Conservation (phyloP, 2,797 vertebrate genomes). For the Scleropages formosus region DNA sequence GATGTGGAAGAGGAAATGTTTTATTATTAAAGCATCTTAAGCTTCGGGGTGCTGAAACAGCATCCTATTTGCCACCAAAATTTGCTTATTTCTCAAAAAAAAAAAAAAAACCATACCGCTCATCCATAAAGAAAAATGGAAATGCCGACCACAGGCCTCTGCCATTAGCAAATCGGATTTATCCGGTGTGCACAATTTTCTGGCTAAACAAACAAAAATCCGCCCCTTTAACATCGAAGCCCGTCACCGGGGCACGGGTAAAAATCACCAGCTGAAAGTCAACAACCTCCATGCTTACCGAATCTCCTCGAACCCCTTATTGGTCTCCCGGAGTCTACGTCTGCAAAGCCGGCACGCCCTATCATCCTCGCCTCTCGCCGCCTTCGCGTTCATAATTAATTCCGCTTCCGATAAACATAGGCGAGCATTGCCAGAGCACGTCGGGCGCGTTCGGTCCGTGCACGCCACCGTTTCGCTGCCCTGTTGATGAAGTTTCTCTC, state of each 20-base stretch:
- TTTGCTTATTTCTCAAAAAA: constrained; percentile 24
- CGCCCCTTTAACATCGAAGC: neutral
- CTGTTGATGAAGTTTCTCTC: neutral
- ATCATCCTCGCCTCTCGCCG: constrained; percentile 24
- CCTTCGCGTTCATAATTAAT: constrained; percentile 32
- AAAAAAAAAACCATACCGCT: neutral
- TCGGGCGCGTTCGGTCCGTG: constrained; percentile 9
- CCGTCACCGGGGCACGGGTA: neutral
- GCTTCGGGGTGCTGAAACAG: constrained; percentile 10
- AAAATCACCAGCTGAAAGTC: neutral
- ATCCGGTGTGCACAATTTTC: constrained; percentile 21
- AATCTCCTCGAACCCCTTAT: neutral
- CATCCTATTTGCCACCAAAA: constrained; percentile 32
- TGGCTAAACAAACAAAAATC: constrained; percentile 11
- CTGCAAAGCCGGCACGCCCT: neutral
- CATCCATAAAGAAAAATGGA: constrained; percentile 1
- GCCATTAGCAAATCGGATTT: constrained; percentile 10
- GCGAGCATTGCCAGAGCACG: neutral
- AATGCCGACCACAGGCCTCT: constrained; percentile 9
- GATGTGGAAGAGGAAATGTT: constrained; percentile 14
- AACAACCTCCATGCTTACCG: neutral
- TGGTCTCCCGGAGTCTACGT: neutral
- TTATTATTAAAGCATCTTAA: constrained; percentile 17
- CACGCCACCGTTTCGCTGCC: neutral
- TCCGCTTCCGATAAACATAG: constrained; percentile 27